Evolutionary conservation across 2,888 invertebrate species (phyloP).

Genomic region (Netelia melanura): DNA sequence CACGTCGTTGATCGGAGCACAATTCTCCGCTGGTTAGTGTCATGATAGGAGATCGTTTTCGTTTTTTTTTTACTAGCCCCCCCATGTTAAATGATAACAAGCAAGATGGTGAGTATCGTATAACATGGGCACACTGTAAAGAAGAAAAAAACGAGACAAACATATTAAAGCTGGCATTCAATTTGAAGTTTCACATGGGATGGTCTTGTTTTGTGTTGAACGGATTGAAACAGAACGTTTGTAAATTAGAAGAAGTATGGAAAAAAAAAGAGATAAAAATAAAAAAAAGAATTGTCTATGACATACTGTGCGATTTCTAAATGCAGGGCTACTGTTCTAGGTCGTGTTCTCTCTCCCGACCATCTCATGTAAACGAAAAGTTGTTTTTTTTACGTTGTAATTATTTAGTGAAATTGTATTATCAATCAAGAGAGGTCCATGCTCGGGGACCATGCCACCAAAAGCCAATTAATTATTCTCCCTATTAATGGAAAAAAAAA

Average conservation of each 20-base stretch:
- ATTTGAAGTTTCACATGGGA: slow-evolving; percentile 71
- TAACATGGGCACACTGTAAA: slow-evolving; percentile 75
- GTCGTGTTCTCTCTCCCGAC: slow-evolving; percentile 61
- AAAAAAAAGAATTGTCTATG: slow-evolving; percentile 22
- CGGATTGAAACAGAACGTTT: slow-evolving; percentile 28
- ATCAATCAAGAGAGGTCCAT: slow-evolving; percentile 72
- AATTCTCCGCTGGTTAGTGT: slow-evolving; percentile 74
- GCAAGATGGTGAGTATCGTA: slow-evolving; percentile 74
- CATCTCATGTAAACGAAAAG: slow-evolving; percentile 71
- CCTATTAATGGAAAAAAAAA: slow-evolving; percentile 56
- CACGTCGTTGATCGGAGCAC: slow-evolving; percentile 66
- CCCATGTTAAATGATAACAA: slow-evolving; percentile 77
- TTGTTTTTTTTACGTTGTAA: slow-evolving; percentile 9
- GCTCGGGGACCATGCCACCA: slow-evolving; percentile 79
- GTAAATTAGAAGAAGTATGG: slow-evolving; percentile 3
- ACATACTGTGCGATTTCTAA: slow-evolving; percentile 61
- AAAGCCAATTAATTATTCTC: slow-evolving; percentile 68
- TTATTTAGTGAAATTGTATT: slow-evolving; percentile 21
- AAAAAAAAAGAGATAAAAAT: neutral
- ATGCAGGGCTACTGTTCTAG: slow-evolving; percentile 59
- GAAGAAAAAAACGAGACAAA: slow-evolving; percentile 70
- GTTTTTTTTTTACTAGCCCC: slow-evolving; percentile 66
- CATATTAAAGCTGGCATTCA: slow-evolving; percentile 73
- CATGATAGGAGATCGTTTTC: slow-evolving; percentile 56
- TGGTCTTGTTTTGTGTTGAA: slow-evolving; percentile 61